phyloP scores from a whole-genome alignment of 2,797 vertebrate species.

The Oreochromis grahami region DNA sequence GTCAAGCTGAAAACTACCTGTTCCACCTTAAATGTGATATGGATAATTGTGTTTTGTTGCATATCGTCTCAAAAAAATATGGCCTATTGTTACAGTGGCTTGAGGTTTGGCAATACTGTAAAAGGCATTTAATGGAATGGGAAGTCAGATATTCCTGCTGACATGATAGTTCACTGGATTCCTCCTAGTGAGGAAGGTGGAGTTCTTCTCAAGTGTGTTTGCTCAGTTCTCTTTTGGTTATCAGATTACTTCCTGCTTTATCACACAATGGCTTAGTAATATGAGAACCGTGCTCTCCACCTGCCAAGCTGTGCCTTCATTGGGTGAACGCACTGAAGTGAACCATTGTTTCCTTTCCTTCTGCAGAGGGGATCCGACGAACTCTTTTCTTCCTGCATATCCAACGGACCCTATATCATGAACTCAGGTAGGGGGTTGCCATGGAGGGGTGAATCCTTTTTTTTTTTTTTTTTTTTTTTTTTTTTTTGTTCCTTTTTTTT shows the following conservation, averaged over 20 bases:
- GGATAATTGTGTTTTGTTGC: not conserved
- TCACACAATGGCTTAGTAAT: conserved; percentile 61
- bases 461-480: too few species aligned
- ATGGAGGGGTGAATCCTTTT: conserved; percentile 34
- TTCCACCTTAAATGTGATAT: not conserved
- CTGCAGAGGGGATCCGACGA: conserved; percentile 98
- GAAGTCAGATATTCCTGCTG: not conserved
- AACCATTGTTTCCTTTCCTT: conserved; percentile 65
- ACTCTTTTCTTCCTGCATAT: conserved; percentile 95
- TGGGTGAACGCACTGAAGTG: conserved; percentile 47
- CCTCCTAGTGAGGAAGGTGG: conserved; percentile 19
- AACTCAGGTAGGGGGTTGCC: conserved; percentile 76
- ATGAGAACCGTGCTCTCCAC: conserved; percentile 60
- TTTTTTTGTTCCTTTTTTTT: not conserved
- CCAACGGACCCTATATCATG: conserved; percentile 99
- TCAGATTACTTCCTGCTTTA: conserved; percentile 62
- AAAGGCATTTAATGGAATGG: not conserved
- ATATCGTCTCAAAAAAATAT: not conserved
- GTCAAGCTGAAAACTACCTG: not conserved
- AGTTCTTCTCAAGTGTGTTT: conserved; percentile 23
- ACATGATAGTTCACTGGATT: conserved; percentile 3
- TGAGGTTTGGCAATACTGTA: not conserved
- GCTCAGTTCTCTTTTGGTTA: conserved; percentile 48
- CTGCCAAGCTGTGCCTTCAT: conserved; percentile 53
- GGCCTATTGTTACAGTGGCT: not conserved